phyloP scores from a whole-genome alignment of 1,140 invertebrate genomes.

The Caerostris extrusa region DNA sequence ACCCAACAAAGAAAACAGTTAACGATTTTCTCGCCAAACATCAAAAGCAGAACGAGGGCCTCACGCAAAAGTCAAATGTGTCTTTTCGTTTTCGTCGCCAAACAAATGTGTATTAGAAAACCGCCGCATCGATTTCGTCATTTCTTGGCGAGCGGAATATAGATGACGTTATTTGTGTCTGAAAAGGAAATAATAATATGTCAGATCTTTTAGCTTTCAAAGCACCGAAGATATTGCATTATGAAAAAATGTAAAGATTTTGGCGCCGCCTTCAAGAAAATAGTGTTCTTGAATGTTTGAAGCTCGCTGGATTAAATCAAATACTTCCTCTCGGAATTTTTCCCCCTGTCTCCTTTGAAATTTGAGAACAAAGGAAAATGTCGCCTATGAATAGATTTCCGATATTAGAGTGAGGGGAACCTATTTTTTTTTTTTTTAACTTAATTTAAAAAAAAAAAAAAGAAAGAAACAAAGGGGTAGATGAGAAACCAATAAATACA shows the following conservation, averaged over 20 bases:
- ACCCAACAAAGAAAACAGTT: neutral
- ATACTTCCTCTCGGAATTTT: neutral
- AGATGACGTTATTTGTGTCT: neutral
- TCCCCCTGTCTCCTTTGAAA: neutral
- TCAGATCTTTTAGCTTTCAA: neutral
- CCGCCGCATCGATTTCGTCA: neutral
- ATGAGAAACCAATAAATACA: neutral
- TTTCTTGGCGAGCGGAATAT: neutral
- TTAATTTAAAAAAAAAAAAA: no score
- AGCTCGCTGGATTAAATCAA: neutral
- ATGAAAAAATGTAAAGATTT: neutral
- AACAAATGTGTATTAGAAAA: slow-evolving; percentile 28
- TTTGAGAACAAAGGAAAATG: slow-evolving; percentile 10
- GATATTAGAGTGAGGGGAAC: neutral
- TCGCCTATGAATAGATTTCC: slow-evolving; percentile 7
- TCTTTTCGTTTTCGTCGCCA: neutral
- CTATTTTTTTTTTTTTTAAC: neutral
- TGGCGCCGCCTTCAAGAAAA: neutral
- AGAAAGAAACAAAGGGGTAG: neutral
- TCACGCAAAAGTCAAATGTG: neutral
- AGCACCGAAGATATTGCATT: neutral
- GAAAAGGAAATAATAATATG: neutral
- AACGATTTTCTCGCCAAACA: neutral
- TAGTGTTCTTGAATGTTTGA: neutral
- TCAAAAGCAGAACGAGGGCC: neutral